Percentiles rank a stretch among this genome's conserved stretches.
These are phyloP conservation scores for Enteromius trimaculatus DNA, from an alignment of 2,797 vertebrate genomes.

Conservation along the genomic window DNA sequence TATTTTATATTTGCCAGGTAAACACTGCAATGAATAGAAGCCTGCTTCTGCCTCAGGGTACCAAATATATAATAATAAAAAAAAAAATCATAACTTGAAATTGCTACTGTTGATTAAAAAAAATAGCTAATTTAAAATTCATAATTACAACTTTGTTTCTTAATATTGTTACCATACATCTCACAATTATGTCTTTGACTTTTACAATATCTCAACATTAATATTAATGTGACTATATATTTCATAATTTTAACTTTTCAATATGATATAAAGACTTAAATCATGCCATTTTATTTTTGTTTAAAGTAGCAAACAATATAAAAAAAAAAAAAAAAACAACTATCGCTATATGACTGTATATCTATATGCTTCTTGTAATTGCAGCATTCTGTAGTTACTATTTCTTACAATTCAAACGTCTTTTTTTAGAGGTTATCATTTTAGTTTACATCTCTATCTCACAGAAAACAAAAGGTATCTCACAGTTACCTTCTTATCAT, in stretches of 20 bases:
- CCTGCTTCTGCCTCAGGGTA: not conserved
- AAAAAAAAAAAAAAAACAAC: too few species aligned
- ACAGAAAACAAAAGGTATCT: not conserved
- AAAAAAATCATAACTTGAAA: not conserved
- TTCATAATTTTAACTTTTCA: not conserved
- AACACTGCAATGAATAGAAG: not conserved
- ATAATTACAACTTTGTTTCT: not conserved
- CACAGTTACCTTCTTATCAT: not conserved
- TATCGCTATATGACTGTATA: too few species aligned
- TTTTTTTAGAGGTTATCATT: not conserved
- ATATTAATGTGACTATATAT: not conserved
- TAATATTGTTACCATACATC: not conserved
- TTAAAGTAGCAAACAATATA: too few species aligned
- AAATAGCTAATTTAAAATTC: not conserved
- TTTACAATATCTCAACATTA: not conserved
- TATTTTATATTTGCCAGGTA: not conserved
- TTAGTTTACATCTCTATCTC: not conserved
- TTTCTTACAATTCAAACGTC: not conserved
- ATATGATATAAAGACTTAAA: not conserved
- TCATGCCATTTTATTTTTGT: too few species aligned
- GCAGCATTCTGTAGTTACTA: not conserved
- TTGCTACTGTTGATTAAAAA: not conserved
- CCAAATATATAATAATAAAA: not conserved
- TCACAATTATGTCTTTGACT: too few species aligned
- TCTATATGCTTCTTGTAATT: not conserved